A percentile compares a stretch with the other conserved stretches of the same genome.
phyloP scores from a whole-genome alignment of 2,113 vertebrate species.

The Toxotes chatareus region DNA sequence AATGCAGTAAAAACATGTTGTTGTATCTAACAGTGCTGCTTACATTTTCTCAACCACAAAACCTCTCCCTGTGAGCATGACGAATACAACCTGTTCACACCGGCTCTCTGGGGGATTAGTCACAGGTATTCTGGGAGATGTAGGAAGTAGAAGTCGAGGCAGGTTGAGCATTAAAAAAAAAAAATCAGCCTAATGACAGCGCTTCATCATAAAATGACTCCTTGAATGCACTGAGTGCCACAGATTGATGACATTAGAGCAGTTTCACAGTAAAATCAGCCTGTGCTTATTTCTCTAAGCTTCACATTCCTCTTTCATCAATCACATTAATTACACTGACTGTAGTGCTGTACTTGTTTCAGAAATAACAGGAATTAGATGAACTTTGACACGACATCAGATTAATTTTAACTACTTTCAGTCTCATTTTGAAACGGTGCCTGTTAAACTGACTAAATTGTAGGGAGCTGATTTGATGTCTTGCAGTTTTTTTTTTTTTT shows the following conservation, averaged over 20 bases:
- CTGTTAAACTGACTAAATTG: constrained; percentile 19
- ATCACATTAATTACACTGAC: constrained; percentile 53
- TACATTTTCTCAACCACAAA: not conserved
- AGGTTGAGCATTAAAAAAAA: not conserved
- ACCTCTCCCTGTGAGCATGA: not conserved
- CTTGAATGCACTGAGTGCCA: not conserved
- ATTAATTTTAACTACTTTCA: constrained; percentile 51
- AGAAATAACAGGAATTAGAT: constrained; percentile 35
- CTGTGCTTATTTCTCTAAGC: not conserved
- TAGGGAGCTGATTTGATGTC: constrained; percentile 14
- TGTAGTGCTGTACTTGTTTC: not conserved
- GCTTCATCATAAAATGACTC: not conserved
- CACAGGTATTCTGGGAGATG: constrained; percentile 19
- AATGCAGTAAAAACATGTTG: not conserved
- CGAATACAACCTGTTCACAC: not conserved
- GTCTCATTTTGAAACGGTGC: constrained; percentile 14
- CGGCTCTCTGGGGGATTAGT: too few relatives aligned
- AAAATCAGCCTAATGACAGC: not conserved
- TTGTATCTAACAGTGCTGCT: not conserved
- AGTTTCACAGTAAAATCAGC: not conserved
- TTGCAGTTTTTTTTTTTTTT: not conserved
- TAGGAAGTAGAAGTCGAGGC: not conserved
- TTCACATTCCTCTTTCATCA: constrained; percentile 28
- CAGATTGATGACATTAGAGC: not conserved
- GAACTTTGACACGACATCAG: constrained; percentile 45